These are phyloP conservation scores for Pelusios castaneus DNA, from an alignment of 2,113 vertebrate species.

Conservation along the genomic window DNA sequence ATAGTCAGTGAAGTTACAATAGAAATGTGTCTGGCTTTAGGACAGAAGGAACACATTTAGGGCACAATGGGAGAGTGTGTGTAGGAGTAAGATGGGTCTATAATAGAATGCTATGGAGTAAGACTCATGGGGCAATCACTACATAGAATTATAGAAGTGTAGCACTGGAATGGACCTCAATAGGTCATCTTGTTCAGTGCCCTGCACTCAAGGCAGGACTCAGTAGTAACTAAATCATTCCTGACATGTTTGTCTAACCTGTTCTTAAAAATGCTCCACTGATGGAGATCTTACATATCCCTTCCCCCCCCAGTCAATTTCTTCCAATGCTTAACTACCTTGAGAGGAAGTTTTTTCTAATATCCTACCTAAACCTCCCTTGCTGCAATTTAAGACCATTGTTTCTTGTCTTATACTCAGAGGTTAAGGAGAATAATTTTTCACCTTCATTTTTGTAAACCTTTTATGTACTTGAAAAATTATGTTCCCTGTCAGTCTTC, in stretches of 20 bases:
- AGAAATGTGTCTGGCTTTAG: neutral
- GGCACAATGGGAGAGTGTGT: neutral
- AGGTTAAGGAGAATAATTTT: neutral
- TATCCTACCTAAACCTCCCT: neutral
- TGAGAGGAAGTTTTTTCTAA: neutral
- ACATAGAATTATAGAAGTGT: neutral
- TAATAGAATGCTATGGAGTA: neutral
- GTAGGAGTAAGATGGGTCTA: neutral
- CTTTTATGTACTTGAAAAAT: neutral
- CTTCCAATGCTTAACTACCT: neutral
- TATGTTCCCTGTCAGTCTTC: neutral
- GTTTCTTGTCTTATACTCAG: too few species aligned
- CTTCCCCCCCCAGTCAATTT: too few species aligned
- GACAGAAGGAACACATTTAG: neutral
- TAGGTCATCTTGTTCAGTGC: neutral
- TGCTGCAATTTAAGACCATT: neutral
- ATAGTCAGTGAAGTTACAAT: neutral
- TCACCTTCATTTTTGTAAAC: neutral
- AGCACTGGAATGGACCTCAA: neutral
- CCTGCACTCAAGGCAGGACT: neutral
- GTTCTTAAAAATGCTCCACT: too few species aligned
- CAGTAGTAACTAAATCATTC: neutral
- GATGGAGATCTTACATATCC: too few species aligned
- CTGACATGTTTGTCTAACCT: too few species aligned
- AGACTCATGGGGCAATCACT: neutral